phyloP scores from a whole-genome alignment of 37 sponge, comb jelly and placozoan genomes.

The Spongilla lacustris region DNA sequence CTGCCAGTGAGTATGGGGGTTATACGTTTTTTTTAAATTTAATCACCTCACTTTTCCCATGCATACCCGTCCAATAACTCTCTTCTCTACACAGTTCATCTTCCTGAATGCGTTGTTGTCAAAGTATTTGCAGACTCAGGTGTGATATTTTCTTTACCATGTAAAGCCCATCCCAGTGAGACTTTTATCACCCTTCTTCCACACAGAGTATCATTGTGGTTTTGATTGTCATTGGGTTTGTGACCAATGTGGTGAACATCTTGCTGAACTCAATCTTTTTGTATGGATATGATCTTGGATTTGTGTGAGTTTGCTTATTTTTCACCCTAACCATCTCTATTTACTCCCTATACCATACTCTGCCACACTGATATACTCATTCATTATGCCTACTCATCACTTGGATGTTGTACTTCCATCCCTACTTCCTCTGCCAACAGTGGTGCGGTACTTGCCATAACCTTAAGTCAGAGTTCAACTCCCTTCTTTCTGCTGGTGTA shows the following conservation, averaged over 20 bases:
- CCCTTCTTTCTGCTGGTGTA: constrained; percentile 40
- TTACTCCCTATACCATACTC: background rate
- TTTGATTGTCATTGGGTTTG: constrained; percentile 33
- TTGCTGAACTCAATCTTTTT: constrained; percentile 24
- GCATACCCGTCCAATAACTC: background rate
- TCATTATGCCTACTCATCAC: too few species aligned
- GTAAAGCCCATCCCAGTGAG: background rate
- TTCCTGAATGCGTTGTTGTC: constrained; percentile 29
- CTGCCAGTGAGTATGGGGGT: constrained; percentile 11
- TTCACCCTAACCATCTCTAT: background rate
- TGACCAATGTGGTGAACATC: constrained; percentile 11
- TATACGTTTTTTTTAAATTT: background rate
- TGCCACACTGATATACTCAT: too few species aligned
- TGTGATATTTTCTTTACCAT: background rate
- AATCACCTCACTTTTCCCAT: background rate
- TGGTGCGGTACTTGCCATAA: constrained; percentile 37
- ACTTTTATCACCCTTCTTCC: background rate
- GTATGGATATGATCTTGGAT: constrained; percentile 16
- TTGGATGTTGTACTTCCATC: constrained; percentile 24
- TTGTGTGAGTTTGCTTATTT: constrained; percentile 29
- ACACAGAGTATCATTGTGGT: constrained; percentile 61
- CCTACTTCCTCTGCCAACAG: background rate
- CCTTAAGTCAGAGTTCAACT: background rate
- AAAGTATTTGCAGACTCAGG: constrained; percentile 62
- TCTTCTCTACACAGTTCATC: constrained; percentile 1